Evolutionary conservation across 1,140 invertebrate genomes (phyloP), one percentile per base, ranked within the genome.

Genomic region (Drosophila repletoides): DNA sequence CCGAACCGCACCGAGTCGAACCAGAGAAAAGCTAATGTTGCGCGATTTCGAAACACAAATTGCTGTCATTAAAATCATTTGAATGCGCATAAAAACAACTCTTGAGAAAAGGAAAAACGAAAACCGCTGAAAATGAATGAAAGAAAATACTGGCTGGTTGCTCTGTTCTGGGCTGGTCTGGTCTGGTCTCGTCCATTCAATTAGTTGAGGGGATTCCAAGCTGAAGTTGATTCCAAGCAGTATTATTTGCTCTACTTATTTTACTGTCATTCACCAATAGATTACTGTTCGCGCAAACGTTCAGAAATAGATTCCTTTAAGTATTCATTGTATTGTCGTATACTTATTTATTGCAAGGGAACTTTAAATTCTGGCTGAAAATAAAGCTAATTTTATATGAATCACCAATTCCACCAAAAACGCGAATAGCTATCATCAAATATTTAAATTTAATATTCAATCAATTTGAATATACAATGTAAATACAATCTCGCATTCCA

Each of bases 1-100:
- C n/a, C n/a, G n/a, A n/a, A n/a, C n/a, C n/a, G n/a, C n/a, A n/a
- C n/a, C n/a, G n/a, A n/a, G n/a, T n/a, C n/a, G n/a, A n/a, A n/a
- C 12, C 10, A 63, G 41, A 41, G 60, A 45, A 66, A 77, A 79
- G 79, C 77, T 84, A 83, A 83, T 83, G 77, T 77, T 74, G 73
- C 77, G 77, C 77, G 79, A 84, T 84, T 86, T 79, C 66, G 34
- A 84, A 79, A 86, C 79, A 86, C 80, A 84, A 84, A 84, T 84
- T 84, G 80, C 79, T 84, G 75, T 86, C 79, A 84, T 84, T 84
- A 84, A 84, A 84, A 75, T 86, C 80, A 79, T 84, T 84, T 84
- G 71, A 84, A 72, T 79, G 80, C 34, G 79, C 70, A 68, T 86
- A 75, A 84, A 84, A 80, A 63, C 79, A 68, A 45, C 17, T 12